Conservation (phyloP, 2,113 vertebrate genomes). For the Carettochelys insculpta region DNA sequence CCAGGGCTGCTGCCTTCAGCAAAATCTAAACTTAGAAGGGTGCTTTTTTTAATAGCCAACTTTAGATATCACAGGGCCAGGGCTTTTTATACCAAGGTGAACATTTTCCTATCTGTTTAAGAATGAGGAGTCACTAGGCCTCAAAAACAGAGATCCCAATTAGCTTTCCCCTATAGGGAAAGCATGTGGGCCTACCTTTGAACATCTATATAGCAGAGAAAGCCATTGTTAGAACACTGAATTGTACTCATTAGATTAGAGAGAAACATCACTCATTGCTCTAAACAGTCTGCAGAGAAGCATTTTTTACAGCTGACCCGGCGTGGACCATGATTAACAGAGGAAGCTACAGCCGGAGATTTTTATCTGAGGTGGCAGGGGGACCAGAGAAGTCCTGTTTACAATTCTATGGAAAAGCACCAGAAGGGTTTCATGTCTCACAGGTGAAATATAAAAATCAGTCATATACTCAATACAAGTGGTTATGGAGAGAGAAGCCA, state of each 20-base stretch:
- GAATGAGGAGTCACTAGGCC: no score
- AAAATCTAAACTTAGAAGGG: not conserved
- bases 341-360: constrained; percentile 11
- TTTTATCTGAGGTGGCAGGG: not conserved
- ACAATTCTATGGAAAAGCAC: constrained; percentile 41
- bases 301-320: not conserved
- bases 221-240: not conserved
- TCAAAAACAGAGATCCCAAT: not conserved
- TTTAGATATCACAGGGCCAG: not conserved
- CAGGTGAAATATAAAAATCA: constrained; percentile 40
- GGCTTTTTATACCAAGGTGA: rapidly evolving
- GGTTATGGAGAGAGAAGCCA: constrained; percentile 14
- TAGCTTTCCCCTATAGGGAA: rapidly evolving
- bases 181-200: rapidly evolving
- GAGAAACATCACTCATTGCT: not conserved
- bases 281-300: not conserved
- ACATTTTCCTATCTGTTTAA: not conserved
- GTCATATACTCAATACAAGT: not conserved
- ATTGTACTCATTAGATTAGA: rapidly evolving
- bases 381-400: not conserved
- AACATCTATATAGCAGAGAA: not conserved
- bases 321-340: not conserved
- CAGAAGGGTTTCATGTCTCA: constrained; percentile 57
- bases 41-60: not conserved
- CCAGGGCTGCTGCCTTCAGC: not conserved